Evolutionary conservation across 2,888 invertebrate species (phyloP), one percentile per base, ranked within the genome.

Genomic region (Papilio elwesi): DNA sequence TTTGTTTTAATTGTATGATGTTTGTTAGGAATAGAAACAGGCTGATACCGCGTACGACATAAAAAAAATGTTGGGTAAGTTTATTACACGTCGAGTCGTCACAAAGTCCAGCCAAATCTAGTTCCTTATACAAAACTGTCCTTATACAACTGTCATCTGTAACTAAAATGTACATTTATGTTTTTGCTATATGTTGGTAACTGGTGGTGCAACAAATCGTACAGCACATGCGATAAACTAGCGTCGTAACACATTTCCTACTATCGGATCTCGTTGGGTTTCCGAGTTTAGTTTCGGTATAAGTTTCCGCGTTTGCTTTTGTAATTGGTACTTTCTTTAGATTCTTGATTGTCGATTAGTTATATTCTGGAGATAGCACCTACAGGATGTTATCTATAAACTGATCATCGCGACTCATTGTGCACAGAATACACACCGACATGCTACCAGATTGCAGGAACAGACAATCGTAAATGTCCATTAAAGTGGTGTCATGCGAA

Each of bases 311-410:
- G 48, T 68, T 68, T 47, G 43, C 15, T 52, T 66, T 63, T 53
- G 72, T 74, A 76, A 74, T 68, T 68, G 66, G 38, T 59, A 47
- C 43, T 67, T 55, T 67, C 67, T 16, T 15, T 36, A 10, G 65
- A 55, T 55, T 38, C 13, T 3, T 11, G 13, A 59, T 57, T 36
- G 9, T 8, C 38, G 38, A 59, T 59, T 59, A 7, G 43, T 43
- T 43, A 43, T 43, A 43, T 43, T 43, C 43, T 9, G 43, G 9
- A 43, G 9, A 43, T 9, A 7, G 6, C 43, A 43, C 6, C 43
- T 43, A 43, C 43, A 6, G 8, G 43, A 84, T 81, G 76, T 78
- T 81, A 80, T 26, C 26, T 26, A 26, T 26, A 26, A 26, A 26
- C 1, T 1, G 4, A 26, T 26, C 26, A 26, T 26, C 26, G 26